These are phyloP conservation scores for Ciconia stormi DNA, from an alignment of 2,113 vertebrate species.

Conservation along the genomic window DNA sequence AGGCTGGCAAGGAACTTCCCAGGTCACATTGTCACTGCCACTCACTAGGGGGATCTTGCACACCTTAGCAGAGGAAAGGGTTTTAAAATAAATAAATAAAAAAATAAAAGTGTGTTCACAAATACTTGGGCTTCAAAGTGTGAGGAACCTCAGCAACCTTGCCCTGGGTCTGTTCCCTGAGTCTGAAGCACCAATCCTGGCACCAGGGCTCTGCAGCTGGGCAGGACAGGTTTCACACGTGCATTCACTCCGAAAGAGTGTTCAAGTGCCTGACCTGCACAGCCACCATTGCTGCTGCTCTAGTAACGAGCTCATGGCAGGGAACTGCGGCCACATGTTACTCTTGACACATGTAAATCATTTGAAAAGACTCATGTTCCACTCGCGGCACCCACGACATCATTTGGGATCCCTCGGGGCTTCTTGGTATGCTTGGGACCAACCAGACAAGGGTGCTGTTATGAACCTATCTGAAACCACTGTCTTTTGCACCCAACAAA, in stretches of 20 bases:
- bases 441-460: neutral
- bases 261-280: neutral
- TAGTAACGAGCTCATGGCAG: neutral
- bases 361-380: neutral
- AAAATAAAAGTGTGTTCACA: neutral
- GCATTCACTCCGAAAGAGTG: neutral
- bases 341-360: neutral
- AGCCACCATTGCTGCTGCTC: neutral
- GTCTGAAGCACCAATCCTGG: neutral
- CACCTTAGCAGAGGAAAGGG: neutral
- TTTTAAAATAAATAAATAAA: neutral
- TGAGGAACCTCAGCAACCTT: neutral
- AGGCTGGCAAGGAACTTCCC: neutral
- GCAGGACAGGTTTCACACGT: neutral
- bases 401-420: fast-evolving
- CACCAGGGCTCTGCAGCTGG: neutral
- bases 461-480: neutral
- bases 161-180: neutral
- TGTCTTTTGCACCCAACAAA: neutral
- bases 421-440: neutral
- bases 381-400: neutral
- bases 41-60: neutral
- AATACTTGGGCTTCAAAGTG: neutral
- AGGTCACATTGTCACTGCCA: neutral
- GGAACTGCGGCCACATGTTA: neutral